Base-by-base conservation (phyloP, 2,888 invertebrate genomes). In the Stenchaetothrips biformis region DNA sequence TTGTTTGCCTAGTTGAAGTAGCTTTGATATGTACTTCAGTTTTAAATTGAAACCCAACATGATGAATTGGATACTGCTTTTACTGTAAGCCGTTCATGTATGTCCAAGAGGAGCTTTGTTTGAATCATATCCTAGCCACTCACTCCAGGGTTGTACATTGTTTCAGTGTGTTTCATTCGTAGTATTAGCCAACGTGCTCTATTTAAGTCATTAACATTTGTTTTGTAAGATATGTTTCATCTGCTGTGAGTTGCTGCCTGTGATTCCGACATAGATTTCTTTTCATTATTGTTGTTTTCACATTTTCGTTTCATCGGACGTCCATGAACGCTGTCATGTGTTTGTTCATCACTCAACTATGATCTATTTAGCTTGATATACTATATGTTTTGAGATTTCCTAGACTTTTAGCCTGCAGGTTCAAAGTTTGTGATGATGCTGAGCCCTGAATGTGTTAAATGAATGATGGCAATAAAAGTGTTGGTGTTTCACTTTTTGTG, bases 181-280 rank as follows among this genome's bases (percentile, higher is more conserved):
- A 74, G 67, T 74, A 25, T 74, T 74, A 74, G 67, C 67, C 21
- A 13, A 67, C 21, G 67, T 21, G 21, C n/a, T 67, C 21, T 74
- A 74, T 74, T 74, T 74, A 74, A 74, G 25, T 74, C 67, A 74
- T 74, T 74, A 74, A 74, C 67, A 74, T 74, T 74, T 74, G 21
- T 74, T 74, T 74, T 74, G 67, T 74, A 74, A 74, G 67, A 74
- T 74, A 74, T 21, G 25, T 2, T 74, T 74, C 67, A 74, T 74
- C 67, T 74, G 67, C 67, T 74, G 67, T 74, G 67, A 74, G 67
- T 74, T 25, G 67, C 67, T 74, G 11, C 67, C 67, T 74, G 25
- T 74, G 67, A 74, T 74, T 74, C 25, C 11, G 67, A 74, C 67
- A 74, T 2, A 25, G 67, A 74, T 74, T 74, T 18, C 67, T 21